Base-by-base conservation (phyloP, 2,113 vertebrate species). In the Atractosteus spatula region DNA sequence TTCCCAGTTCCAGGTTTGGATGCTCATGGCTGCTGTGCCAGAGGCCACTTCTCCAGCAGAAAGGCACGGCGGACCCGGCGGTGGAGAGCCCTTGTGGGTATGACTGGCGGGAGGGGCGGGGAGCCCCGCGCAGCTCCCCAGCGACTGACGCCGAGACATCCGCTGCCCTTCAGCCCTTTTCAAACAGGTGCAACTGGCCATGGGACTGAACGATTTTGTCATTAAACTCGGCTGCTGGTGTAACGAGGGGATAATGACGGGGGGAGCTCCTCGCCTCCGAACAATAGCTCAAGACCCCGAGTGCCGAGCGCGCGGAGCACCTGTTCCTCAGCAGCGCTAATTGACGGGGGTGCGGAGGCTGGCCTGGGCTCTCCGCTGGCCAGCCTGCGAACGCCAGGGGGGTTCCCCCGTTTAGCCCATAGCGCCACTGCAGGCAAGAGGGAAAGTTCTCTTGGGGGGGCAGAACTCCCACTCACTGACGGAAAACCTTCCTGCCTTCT, bases 121-220 rank as follows among this genome's bases (percentile, higher is more conserved):
- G 17, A 29, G 14, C 14, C 3, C 7, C 29, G 29, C 29, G 29
- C 13, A 13, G 14, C 17, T 62, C 14, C 5, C 17, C 59, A 62
- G 7, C 14, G 59, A 62, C 14, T 62, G 17, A 62, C 13, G 59
- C 13, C 2, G 59, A 62, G 14, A 64, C 41, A 2, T 64, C 62
- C 41, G 17, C 17, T 7, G 41, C 62, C 5, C 62, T 64, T 64
- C 41, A 64, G 62, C 14, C 56, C 56, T 73, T 73, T 67, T 64
- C 71, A 67, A 73, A 73, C 66, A 67, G 71, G 51, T 65, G 55
- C 71, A 73, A 73, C 66, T 73, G 71, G 71, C 65, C 71, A 73
- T 73, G 57, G 66, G 71, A 73, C 65, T 67, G 66, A 73, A 66
- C 67, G 71, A 73, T 73, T 56, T 57, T 54, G 41, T 73, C 71